Evolutionary conservation across 1,140 invertebrate species (phyloP).

Genomic region (Ptiloglossa arizonensis): DNA sequence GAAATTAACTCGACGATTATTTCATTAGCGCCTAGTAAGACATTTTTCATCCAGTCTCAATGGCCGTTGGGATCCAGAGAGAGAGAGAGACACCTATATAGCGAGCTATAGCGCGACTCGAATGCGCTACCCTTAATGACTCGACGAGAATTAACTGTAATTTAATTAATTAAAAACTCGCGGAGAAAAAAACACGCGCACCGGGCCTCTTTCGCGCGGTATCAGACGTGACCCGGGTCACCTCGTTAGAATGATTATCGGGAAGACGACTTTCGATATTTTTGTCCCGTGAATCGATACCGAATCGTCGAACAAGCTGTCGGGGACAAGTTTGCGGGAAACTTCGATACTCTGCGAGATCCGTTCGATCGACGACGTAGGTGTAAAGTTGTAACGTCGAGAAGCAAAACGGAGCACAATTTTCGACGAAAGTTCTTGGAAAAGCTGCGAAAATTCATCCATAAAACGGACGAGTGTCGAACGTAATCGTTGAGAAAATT

Average conservation of each 20-base stretch:
- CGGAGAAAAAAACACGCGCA: not conserved
- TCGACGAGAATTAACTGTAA: slow-evolving; percentile 52
- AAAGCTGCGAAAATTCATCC: too few relatives aligned
- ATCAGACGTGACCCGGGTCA: slow-evolving; percentile 12
- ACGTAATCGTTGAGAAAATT: too few relatives aligned
- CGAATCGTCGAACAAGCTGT: too few relatives aligned
- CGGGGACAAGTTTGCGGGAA: too few relatives aligned
- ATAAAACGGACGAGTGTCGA: too few relatives aligned
- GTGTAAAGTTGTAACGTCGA: too few relatives aligned
- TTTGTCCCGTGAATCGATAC: not conserved
- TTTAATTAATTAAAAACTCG: slow-evolving; percentile 59
- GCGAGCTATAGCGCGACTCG: not conserved
- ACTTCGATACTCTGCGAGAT: too few relatives aligned
- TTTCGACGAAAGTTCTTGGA: too few relatives aligned
- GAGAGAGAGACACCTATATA: not conserved
- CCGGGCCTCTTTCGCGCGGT: not conserved
- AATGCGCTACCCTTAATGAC: slow-evolving; percentile 47
- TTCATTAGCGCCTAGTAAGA: slow-evolving; percentile 42
- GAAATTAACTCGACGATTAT: slow-evolving; percentile 55
- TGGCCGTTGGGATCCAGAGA: slow-evolving; percentile 32
- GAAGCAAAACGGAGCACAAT: too few relatives aligned
- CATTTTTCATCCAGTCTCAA: slow-evolving; percentile 50
- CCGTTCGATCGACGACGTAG: too few relatives aligned
- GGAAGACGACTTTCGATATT: not conserved
- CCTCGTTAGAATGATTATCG: slow-evolving; percentile 42